Conservation (phyloP, 2,888 invertebrate species). For the Cyrtodaria siliqua region DNA sequence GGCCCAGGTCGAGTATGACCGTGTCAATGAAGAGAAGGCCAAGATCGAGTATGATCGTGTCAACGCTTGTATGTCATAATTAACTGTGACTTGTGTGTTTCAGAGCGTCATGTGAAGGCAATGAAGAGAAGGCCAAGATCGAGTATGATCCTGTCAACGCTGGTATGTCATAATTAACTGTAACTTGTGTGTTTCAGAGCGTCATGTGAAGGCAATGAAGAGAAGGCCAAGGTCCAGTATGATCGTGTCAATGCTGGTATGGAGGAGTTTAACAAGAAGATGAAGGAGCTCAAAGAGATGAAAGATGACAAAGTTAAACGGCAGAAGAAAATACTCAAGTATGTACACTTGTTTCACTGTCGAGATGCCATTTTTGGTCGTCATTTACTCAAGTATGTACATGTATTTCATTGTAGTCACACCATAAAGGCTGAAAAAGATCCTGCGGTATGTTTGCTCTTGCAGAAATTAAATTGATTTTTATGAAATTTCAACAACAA, state of each 20-base stretch:
- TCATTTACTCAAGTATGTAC: too few relatives aligned
- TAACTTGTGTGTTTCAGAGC: too few relatives aligned
- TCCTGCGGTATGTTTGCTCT: too few relatives aligned
- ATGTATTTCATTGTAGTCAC: too few relatives aligned
- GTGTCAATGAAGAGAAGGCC: constrained; percentile 79
- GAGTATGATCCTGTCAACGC: constrained; percentile 78
- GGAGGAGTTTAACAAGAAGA: constrained; percentile 88
- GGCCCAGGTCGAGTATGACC: constrained; percentile 77
- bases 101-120: constrained; percentile 77
- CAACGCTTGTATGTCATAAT: constrained; percentile 87
- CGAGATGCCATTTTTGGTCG: too few relatives aligned
- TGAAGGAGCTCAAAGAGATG: constrained; percentile 87
- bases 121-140: constrained; percentile 78
- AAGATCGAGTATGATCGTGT: constrained; percentile 77
- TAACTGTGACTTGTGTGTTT: too few relatives aligned
- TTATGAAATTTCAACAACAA: too few relatives aligned
- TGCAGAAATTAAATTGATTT: too few relatives aligned
- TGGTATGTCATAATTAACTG: too few relatives aligned
- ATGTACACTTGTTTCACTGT: too few relatives aligned
- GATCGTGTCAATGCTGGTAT: constrained; percentile 86
- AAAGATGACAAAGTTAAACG: constrained; percentile 89
- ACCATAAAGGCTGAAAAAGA: too few relatives aligned
- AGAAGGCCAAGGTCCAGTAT: constrained; percentile 78
- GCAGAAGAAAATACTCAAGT: constrained; percentile 82
- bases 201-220: constrained; percentile 77